Evolutionary conservation across 1,140 invertebrate genomes (phyloP).

Genomic region (Brachionus angularis): DNA sequence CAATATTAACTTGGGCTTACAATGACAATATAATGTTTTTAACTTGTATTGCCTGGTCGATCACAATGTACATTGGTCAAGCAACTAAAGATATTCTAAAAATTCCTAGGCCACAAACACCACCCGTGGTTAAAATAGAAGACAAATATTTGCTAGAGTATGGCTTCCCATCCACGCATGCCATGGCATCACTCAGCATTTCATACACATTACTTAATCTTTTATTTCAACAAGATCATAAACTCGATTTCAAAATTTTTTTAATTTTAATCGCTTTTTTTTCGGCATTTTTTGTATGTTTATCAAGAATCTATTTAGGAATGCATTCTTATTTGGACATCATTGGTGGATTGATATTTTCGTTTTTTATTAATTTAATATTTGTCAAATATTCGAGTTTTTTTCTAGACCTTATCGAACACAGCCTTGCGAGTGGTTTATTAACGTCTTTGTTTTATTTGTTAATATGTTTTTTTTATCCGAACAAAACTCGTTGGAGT

Average conservation of each 20-base stretch:
- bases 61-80: slow-evolving; percentile 70
- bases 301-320: slow-evolving; percentile 79
- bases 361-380: background rate
- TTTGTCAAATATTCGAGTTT: slow-evolving; percentile 12
- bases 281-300: slow-evolving; percentile 67
- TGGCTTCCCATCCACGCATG: slow-evolving; percentile 89
- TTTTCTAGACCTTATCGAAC: background rate
- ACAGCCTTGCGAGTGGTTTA: background rate
- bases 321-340: slow-evolving; percentile 86
- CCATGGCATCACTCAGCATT: slow-evolving; percentile 79
- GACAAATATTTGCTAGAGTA: slow-evolving; percentile 78
- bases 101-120: slow-evolving; percentile 74
- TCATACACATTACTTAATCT: slow-evolving; percentile 77
- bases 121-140: slow-evolving; percentile 75
- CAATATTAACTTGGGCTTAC: slow-evolving; percentile 35
- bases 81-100: slow-evolving; percentile 77
- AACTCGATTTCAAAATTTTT: slow-evolving; percentile 51
- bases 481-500: slow-evolving; percentile 13
- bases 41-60: slow-evolving; percentile 75
- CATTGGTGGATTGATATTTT: slow-evolving; percentile 62
- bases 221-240: slow-evolving; percentile 74
- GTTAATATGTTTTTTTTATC: slow-evolving; percentile 35
- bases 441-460: background rate
- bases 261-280: slow-evolving; percentile 50
- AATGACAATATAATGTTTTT: slow-evolving; percentile 54